Evolutionary conservation across 2,888 invertebrate species (phyloP).

Genomic region (Matsumyia berberina): DNA sequence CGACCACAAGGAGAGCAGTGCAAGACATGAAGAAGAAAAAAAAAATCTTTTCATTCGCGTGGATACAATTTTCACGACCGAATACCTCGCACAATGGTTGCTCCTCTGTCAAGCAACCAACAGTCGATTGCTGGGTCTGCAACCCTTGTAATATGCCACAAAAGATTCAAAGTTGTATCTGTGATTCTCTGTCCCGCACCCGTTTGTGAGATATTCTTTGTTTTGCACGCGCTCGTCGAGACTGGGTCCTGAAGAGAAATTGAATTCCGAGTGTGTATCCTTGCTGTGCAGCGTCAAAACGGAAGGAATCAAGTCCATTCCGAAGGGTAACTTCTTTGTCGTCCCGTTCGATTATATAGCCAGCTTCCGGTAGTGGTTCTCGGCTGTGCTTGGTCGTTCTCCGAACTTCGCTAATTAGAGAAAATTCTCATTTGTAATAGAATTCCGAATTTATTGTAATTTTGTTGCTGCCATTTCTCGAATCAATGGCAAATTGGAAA

Average conservation of each 20-base stretch:
- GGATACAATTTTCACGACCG: constrained; percentile 51
- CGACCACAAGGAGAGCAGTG: neutral
- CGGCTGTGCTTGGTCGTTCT: constrained; percentile 20
- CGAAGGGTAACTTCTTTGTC: constrained; percentile 66
- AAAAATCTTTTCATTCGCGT: constrained; percentile 39
- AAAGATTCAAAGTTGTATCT: constrained; percentile 50
- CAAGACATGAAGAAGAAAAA: neutral
- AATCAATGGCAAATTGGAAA: constrained; percentile 77
- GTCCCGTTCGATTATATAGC: constrained; percentile 64
- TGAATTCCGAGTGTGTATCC: constrained; percentile 62
- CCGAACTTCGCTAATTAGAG: constrained; percentile 74
- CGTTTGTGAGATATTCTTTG: neutral
- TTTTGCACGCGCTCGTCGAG: neutral
- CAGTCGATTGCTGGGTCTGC: constrained; percentile 24
- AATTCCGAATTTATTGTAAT: constrained; percentile 74
- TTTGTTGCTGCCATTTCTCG: constrained; percentile 70
- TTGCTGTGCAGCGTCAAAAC: constrained; percentile 50
- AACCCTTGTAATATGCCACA: constrained; percentile 32
- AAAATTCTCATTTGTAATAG: constrained; percentile 76
- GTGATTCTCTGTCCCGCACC: neutral
- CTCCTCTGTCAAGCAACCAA: neutral
- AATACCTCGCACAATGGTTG: constrained; percentile 33
- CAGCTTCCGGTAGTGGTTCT: constrained; percentile 16
- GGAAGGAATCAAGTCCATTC: constrained; percentile 70
- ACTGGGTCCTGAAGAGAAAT: constrained; percentile 39